Base-by-base conservation (phyloP, 2,113 vertebrate species). In the Anarrhichthys ocellatus region DNA sequence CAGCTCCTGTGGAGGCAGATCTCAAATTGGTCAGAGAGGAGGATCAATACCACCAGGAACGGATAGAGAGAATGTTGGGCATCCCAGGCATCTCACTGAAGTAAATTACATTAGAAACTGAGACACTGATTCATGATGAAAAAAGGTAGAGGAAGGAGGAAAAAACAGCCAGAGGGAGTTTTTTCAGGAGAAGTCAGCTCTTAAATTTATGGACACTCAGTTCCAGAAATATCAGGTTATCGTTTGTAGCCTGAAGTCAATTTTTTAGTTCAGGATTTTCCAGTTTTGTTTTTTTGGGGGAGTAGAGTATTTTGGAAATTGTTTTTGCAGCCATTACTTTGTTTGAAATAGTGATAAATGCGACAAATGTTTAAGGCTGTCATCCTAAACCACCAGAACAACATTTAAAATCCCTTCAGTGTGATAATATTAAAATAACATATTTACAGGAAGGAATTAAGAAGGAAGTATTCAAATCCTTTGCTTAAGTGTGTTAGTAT, bases 41-140 rank as follows among this genome's bases (percentile, higher is more conserved):
- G 62, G 87, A 94, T 92, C 92, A 20, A 93, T 93, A 91, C 15
- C 76, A 81, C 67, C 84, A 84, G 91, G 86, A 92, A 79, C 75
- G 81, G 82, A 94, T 87, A 67, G 73, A 87, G 82, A 89, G 89
- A 92, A 84, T 92, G 90, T 92, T 89, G 84, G 92, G 87, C 88
- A 90, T 89, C 78, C 69, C 87, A 59, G 81, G 91, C 85, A 86
- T 88, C 82, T 80, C 80, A 83, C 87, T 78, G 78, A 91, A 88
- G 84, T 88, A 89, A 91, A 93, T 93, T 89, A 91, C 82, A 92
- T 92, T 91, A 90, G 83, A 90, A 87, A 87, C 88, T 75, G 80
- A 83, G 83, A 88, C 77, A 87, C 82, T 88, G 87, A 88, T 89
- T 92, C 90, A 89, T 72, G 76, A 87, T 73, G 71, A 73, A 79